These are phyloP conservation scores for Drosophila monieri DNA, from an alignment of 2,888 invertebrate genomes.

Conservation along the genomic window DNA sequence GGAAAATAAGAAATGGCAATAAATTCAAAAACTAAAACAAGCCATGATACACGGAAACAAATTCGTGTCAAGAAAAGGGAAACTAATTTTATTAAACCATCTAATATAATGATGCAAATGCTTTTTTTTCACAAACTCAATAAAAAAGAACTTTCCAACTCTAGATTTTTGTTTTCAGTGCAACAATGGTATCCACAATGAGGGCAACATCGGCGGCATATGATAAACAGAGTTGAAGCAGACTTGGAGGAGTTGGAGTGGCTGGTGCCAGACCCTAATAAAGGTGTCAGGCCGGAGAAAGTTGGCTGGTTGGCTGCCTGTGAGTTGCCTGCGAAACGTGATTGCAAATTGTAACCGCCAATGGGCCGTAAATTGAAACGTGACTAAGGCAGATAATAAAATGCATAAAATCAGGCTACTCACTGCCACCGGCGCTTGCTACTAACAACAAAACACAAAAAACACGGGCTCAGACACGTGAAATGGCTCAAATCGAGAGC, in stretches of 20 bases:
- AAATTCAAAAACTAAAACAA: conserved; percentile 79
- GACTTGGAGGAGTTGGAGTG: conserved; percentile 37
- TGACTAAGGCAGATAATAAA: conserved; percentile 82
- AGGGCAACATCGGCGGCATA: conserved; percentile 57
- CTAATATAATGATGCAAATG: background rate
- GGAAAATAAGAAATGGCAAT: conserved; percentile 74
- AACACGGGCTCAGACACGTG: conserved; percentile 60
- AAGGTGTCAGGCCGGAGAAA: conserved; percentile 71
- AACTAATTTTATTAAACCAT: background rate
- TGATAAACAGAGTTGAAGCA: conserved; percentile 64
- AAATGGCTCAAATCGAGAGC: conserved; percentile 24
- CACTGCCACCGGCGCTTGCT: conserved; percentile 51
- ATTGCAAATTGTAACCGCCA: conserved; percentile 84
- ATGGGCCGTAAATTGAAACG: conserved; percentile 84
- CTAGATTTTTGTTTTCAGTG: conserved; percentile 17
- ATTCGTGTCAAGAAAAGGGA: background rate
- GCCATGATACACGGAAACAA: conserved; percentile 21
- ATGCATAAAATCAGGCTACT: conserved; percentile 81
- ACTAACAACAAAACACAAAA: conserved; percentile 31
- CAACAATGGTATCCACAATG: conserved; percentile 28
- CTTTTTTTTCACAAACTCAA: too few relatives aligned
- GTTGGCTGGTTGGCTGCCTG: conserved; percentile 45
- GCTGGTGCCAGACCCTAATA: conserved; percentile 59
- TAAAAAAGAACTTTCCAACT: too few relatives aligned
- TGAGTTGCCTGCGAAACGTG: conserved; percentile 70